Percentiles rank a stretch among this genome's conserved stretches.
phyloP scores from a whole-genome alignment of 1,140 invertebrate species.

The Phenacoccus solenopsis region DNA sequence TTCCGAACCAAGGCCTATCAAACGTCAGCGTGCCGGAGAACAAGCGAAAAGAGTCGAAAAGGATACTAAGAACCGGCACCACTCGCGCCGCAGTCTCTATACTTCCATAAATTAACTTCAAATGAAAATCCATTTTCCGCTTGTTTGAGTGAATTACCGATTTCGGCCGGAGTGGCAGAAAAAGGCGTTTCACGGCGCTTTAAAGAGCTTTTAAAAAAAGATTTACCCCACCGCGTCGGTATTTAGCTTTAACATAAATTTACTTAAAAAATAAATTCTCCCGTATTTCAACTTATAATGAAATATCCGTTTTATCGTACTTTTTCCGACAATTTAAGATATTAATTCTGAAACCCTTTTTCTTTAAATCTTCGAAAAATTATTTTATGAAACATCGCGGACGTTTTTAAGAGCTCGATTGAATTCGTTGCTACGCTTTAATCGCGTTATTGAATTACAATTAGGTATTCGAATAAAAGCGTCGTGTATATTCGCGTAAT shows the following conservation, averaged over 20 bases:
- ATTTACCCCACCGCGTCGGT: background rate
- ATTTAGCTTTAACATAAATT: conserved; percentile 11
- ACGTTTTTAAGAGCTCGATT: background rate
- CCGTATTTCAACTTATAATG: conserved; percentile 8
- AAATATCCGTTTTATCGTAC: background rate
- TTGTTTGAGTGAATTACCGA: conserved; percentile 17
- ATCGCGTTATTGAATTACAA: background rate
- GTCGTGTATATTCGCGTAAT: too few relatives aligned
- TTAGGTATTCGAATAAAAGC: too few relatives aligned
- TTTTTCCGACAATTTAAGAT: background rate
- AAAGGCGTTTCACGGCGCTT: conserved; percentile 11
- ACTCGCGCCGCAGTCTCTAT: conserved; percentile 1
- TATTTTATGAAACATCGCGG: background rate
- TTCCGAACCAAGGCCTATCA: conserved; percentile 9
- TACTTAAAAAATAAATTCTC: background rate
- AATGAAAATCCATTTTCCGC: conserved; percentile 17
- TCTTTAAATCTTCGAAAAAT: background rate
- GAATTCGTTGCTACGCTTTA: too few relatives aligned
- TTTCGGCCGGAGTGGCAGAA: conserved; percentile 15
- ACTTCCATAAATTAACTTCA: conserved; percentile 18
- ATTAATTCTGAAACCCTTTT: background rate
- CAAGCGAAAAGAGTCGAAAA: background rate
- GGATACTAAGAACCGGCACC: background rate
- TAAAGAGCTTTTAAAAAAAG: conserved; percentile 14
- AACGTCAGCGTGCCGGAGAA: conserved; percentile 5